Conservation (phyloP, 2,888 invertebrate species). For the Hetaerina titia region DNA sequence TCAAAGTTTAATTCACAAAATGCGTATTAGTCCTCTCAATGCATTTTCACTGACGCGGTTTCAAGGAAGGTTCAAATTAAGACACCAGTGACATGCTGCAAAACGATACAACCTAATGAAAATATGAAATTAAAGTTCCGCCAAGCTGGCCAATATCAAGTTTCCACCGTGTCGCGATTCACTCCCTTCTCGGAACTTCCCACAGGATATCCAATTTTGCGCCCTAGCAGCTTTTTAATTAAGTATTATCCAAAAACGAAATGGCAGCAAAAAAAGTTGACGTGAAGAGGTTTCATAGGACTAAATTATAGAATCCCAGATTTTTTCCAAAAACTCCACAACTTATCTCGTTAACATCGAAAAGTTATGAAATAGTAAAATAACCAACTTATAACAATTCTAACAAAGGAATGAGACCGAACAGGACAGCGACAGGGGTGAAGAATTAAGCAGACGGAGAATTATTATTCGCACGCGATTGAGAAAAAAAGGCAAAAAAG, state of each 20-base stretch:
- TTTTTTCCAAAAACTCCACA: not conserved
- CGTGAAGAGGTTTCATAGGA: not conserved
- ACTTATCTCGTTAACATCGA: not conserved
- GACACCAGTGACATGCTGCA: not conserved
- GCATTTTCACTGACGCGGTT: too few relatives aligned
- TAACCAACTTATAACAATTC: not conserved
- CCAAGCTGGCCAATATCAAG: not conserved
- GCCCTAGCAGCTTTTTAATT: not conserved
- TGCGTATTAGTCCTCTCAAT: too few relatives aligned
- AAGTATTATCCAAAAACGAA: not conserved
- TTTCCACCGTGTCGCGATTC: not conserved
- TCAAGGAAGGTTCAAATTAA: not conserved
- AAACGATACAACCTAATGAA: not conserved
- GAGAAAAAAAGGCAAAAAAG: too few relatives aligned
- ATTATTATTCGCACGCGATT: too few relatives aligned
- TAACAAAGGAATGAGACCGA: too few relatives aligned
- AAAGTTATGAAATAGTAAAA: not conserved
- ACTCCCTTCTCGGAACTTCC: not conserved
- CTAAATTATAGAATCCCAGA: not conserved
- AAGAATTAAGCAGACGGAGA: too few relatives aligned
- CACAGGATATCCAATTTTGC: not conserved
- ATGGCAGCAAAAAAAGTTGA: not conserved
- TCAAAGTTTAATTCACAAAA: too few relatives aligned
- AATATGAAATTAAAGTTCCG: not conserved
- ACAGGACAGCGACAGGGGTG: too few relatives aligned